Evolutionary conservation across 2,888 invertebrate genomes (phyloP).

Genomic region (Aphelenchoides bicaudatus): DNA sequence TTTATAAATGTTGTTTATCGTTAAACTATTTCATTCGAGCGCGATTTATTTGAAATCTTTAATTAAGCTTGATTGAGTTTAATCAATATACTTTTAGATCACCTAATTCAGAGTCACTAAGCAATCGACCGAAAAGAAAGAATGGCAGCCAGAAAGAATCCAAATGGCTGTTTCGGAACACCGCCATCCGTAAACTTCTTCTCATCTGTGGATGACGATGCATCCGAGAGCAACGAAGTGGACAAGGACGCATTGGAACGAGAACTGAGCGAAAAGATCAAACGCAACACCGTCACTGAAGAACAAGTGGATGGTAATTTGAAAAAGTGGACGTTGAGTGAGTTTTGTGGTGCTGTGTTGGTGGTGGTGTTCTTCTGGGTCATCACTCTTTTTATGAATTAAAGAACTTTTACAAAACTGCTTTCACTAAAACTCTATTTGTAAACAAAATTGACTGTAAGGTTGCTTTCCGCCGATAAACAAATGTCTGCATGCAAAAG

Average conservation of each 20-base stretch:
- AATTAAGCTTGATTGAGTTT: neutral
- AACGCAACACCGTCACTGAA: neutral
- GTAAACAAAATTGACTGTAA: too few species aligned
- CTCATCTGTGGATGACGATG: constrained; percentile 32
- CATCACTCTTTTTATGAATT: neutral
- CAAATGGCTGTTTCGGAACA: constrained; percentile 27
- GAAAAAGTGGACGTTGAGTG: constrained; percentile 7
- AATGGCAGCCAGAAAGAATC: constrained; percentile 30
- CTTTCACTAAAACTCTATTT: too few species aligned
- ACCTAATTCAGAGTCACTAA: too few species aligned
- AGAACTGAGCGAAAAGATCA: constrained; percentile 7
- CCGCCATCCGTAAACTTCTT: constrained; percentile 37
- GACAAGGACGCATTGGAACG: constrained; percentile 22
- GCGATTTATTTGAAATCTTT: too few species aligned
- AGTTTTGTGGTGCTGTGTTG: constrained; percentile 9
- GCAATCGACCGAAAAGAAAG: too few species aligned
- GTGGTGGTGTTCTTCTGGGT: neutral
- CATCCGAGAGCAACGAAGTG: constrained; percentile 20
- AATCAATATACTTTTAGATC: neutral
- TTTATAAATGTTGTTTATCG: too few species aligned
- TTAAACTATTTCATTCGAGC: too few species aligned
- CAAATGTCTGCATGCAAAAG: too few species aligned
- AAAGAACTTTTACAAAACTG: too few species aligned
- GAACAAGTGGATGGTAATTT: neutral
- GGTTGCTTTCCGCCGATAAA: neutral